Evolutionary conservation across 1,140 invertebrate species (phyloP).

Genomic region (Maconellicoccus hirsutus): DNA sequence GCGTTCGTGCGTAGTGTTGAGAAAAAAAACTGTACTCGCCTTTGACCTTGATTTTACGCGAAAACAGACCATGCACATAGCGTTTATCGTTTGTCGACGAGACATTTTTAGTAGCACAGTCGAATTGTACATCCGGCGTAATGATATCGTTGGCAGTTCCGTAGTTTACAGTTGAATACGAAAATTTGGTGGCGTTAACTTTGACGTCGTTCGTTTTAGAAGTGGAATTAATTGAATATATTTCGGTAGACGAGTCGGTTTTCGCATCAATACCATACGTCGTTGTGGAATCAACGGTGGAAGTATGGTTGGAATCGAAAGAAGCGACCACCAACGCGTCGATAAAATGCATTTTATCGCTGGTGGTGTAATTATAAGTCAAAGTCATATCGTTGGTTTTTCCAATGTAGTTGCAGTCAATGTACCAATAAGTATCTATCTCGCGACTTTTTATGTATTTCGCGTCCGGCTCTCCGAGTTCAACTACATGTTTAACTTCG

Average conservation of each 20-base stretch:
- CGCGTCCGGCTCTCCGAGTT: not conserved
- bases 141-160: not conserved
- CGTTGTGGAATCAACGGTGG: not conserved
- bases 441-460: not conserved
- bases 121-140: not conserved
- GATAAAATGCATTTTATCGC: not conserved
- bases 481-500: not conserved
- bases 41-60: constrained; percentile 11
- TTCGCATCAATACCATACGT: not conserved
- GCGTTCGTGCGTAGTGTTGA: no score
- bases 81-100: not conserved
- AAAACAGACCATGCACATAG: not conserved
- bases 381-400: not conserved
- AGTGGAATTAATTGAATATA: not conserved
- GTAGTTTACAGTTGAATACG: not conserved
- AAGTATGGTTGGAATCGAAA: not conserved
- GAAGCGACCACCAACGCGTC: not conserved
- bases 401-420: not conserved
- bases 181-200: not conserved
- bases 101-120: not conserved
- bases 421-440: not conserved
- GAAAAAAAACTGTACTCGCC: no score
- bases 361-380: not conserved
- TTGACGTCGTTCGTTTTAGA: not conserved
- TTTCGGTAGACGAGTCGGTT: not conserved